Conservation (phyloP, 2,888 invertebrate species). For the Ceriagrion tenellum region DNA sequence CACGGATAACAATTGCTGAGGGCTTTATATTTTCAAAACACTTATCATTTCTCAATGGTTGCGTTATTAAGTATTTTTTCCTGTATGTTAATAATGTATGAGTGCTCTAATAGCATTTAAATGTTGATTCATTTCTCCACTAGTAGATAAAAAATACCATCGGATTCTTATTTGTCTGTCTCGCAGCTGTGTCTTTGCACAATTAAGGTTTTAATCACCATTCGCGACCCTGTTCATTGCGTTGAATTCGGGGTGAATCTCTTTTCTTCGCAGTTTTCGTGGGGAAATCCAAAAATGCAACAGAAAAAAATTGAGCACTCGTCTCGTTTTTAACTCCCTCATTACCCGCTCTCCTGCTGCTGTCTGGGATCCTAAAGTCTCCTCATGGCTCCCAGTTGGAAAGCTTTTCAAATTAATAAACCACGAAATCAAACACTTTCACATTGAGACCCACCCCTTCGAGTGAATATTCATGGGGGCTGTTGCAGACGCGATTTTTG, state of each 20-base stretch:
- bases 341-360: not conserved
- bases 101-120: too few species aligned
- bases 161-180: too few species aligned
- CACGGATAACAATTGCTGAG: too few species aligned
- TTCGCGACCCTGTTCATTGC: not conserved
- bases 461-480: not conserved
- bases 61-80: too few species aligned
- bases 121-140: too few species aligned
- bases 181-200: not conserved
- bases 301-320: not conserved
- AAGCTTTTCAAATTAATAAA: conserved; percentile 1
- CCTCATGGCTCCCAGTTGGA: not conserved
- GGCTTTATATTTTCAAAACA: too few species aligned
- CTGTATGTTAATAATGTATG: too few species aligned
- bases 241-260: not conserved
- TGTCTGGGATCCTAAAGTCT: not conserved
- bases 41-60: too few species aligned
- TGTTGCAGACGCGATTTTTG: not conserved
- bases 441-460: not conserved
- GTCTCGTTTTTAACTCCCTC: not conserved
- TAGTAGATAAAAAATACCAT: too few species aligned
- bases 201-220: conserved; percentile 8
- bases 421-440: not conserved
- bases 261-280: not conserved
- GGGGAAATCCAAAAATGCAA: not conserved